These are phyloP conservation scores for Apostichopus californicus DNA, from an alignment of 35 echinoderm and acorn worm genomes.

Conservation along the genomic window DNA sequence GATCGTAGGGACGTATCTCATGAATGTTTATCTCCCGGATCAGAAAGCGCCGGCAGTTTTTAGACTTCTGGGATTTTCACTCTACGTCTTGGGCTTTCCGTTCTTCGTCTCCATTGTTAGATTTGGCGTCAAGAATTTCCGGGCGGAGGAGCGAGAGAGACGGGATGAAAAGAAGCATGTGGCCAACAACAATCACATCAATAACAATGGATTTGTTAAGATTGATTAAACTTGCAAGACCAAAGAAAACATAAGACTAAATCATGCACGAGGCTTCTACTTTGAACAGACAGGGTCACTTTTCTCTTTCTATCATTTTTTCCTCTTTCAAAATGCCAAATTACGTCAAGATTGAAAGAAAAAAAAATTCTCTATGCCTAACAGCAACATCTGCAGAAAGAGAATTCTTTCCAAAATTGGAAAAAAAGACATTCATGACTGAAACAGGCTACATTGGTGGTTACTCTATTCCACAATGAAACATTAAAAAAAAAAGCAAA, in stretches of 20 bases:
- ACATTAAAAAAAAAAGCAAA: no score
- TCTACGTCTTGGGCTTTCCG: background rate
- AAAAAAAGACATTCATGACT: no score
- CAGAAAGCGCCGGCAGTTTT: background rate
- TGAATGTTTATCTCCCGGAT: background rate
- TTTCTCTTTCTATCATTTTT: background rate
- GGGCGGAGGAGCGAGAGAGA: background rate
- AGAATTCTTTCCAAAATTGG: no score
- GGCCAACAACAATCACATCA: background rate
- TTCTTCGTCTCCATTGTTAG: background rate
- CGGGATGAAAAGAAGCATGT: background rate
- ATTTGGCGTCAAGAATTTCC: slow-evolving; percentile 2
- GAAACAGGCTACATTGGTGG: no score
- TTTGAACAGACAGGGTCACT: background rate
- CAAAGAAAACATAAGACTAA: background rate
- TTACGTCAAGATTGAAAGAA: no score
- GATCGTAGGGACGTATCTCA: background rate
- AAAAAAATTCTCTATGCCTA: no score
- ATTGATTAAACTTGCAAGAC: background rate
- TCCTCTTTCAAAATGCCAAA: no score
- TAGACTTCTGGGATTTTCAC: background rate
- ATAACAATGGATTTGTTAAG: background rate
- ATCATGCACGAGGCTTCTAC: background rate
- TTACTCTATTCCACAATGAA: no score
- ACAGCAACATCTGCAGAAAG: no score